Evolutionary conservation across 2,797 vertebrate genomes (phyloP).

Genomic region (Sebastes taczanowskii): DNA sequence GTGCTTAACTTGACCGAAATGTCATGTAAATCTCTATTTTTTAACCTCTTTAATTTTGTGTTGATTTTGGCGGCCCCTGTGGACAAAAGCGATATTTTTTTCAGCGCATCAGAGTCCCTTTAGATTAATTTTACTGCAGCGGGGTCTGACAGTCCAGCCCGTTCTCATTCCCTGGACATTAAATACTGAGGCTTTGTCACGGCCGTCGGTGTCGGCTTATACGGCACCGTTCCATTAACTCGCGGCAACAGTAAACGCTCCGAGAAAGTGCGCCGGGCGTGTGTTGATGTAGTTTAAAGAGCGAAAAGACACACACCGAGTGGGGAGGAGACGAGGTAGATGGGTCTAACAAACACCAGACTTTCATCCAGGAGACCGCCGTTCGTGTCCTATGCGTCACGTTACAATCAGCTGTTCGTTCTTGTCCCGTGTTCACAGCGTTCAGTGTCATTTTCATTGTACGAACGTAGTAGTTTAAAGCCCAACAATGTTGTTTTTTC

Average conservation of each 20-base stretch:
- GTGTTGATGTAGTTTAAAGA: no score
- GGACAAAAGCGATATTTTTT: not conserved
- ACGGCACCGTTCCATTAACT: no score
- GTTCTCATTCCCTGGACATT: not conserved
- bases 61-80: not conserved
- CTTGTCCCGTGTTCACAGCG: accelerated
- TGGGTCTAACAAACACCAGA: no score
- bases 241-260: no score
- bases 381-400: no score
- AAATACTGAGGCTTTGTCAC: no score
- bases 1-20: not conserved
- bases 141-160: not conserved
- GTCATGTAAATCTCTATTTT: not conserved
- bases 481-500: no score
- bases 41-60: not conserved
- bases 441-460: no score
- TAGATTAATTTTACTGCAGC: not conserved
- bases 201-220: no score
- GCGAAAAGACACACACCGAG: no score
- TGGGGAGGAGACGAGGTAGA: accelerated
- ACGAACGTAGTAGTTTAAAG: accelerated
- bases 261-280: accelerated
- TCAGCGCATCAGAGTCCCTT: not conserved
- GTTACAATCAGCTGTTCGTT: no score
- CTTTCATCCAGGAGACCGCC: no score